Evolutionary conservation across 2,113 vertebrate genomes (phyloP), one percentile per base, ranked within the genome.

Genomic region (Oreochromis aureus): DNA sequence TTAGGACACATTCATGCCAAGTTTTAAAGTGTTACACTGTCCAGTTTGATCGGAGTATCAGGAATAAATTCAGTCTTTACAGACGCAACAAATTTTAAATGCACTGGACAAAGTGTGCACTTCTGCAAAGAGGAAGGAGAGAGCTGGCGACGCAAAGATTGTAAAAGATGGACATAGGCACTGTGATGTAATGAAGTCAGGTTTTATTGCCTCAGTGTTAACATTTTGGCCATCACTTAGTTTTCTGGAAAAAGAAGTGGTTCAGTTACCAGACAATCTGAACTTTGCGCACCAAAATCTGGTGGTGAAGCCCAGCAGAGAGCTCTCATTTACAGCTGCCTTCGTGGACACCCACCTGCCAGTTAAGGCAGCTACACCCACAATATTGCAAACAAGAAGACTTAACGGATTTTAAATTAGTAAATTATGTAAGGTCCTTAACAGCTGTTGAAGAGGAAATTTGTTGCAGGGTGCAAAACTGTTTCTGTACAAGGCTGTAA

Each of bases 381-480:
- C 34, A 41, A 41, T 69, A 15, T 41, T 41, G 63, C 36, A 71
- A 22, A 44, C 7, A 41, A n/a, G 12, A 41, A 6, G 36, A 24
- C n/a, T 41, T 69, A 0, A 66, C 19, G 39, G 61, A 22, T 66
- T 7, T 12, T 39, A 39, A 39, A 13, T 39, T n/a, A 22, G 6
- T 66, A 39, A 66, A 39, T 39, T 8, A 69, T 22, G 3, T 5
- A 69, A 41, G 19, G 63, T 69, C 36, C 11, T 41, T 69, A 39
- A 41, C 36, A 69, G 63, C 36, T 41, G 63, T 12, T 41, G 19
- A 69, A 4, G n/a, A 69, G n/a, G 11, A 69, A 24, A 41, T 69
- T 3, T 1, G 0, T 13, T 41, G 7, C 34, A 69, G 63, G n/a
- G 63, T 24, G 34, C 4, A 22, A 41, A 41, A 15, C 63, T 41